Evolutionary conservation across 2,797 vertebrate species (phyloP), one percentile per base, ranked within the genome.

Genomic region (Micromesistius poutassou): DNA sequence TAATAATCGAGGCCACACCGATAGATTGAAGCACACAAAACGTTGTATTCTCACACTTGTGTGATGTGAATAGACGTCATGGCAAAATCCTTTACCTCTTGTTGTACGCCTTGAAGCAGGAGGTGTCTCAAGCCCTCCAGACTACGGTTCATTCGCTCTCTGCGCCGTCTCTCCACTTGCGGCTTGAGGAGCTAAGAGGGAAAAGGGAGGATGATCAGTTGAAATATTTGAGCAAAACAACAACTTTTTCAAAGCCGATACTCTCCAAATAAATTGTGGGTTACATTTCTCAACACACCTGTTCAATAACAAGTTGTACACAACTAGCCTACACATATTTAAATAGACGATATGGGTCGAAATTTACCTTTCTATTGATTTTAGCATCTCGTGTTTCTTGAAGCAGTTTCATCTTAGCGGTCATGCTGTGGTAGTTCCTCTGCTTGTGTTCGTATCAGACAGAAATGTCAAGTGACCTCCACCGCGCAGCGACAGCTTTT

Each of bases 91-190:
- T 71, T 93, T 91, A 96, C 95, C 94, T 95, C 91, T 83, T 86
- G 88, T 66, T 94, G 92, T 3, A 91, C 90, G 16, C 87, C 87
- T 77, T 92, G 89, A 75, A 95, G 82, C 40, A 96, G 83, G 55
- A 96, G 87, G 25, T 88, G 80, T 82, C 93, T 92, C 28, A 96
- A 88, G 74, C 90, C 93, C 46, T 96, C 95, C 88, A 96, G 87
- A 86, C 95, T 96, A 77, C 89, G 91, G 83, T 96, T 96, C 84
- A 96, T 96, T 81, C 95, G 91, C 79, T 96, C 95, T 33, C 96
- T 88, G 9, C 95, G 90, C 74, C 94, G 92, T 83, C 93, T 95
- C 85, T 96, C 95, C 70, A 96, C 93, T 46, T 95, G 91, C 77
- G 95, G 95, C 83, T 96, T 96, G 75, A 95, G 88, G 35, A 55